phyloP scores from a whole-genome alignment of 2,888 invertebrate genomes.

The Malthinus flaveolus region DNA sequence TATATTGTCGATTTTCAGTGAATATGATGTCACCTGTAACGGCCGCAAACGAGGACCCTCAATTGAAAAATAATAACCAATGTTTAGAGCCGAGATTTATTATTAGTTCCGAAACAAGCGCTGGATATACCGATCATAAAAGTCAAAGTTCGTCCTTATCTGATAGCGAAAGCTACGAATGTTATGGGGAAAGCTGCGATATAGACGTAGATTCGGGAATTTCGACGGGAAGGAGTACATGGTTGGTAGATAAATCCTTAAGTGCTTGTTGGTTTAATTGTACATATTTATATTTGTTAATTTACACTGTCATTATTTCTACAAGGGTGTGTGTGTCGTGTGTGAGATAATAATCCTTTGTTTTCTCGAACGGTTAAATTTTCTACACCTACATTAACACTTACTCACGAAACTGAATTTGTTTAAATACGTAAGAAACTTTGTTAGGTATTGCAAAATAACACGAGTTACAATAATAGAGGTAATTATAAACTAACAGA shows the following conservation, averaged over 20 bases:
- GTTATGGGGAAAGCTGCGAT: constrained; percentile 67
- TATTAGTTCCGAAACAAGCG: constrained; percentile 56
- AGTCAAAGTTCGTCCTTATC: constrained; percentile 65
- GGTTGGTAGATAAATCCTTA: constrained; percentile 28
- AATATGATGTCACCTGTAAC: constrained; percentile 44
- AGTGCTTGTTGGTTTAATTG: not conserved
- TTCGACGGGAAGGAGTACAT: constrained; percentile 38
- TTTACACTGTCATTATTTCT: too few species aligned
- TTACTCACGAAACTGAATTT: too few species aligned
- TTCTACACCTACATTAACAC: too few species aligned
- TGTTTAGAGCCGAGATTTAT: constrained; percentile 49
- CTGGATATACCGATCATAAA: constrained; percentile 50
- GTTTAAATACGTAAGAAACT: too few species aligned
- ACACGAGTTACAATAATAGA: too few species aligned
- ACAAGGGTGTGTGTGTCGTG: too few species aligned
- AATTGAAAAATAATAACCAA: constrained; percentile 42
- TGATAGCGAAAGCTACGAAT: constrained; percentile 81
- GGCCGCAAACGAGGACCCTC: constrained; percentile 32
- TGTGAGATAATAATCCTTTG: too few species aligned
- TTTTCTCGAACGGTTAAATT: too few species aligned
- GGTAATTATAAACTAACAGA: too few species aligned
- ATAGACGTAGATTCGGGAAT: constrained; percentile 55
- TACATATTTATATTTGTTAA: too few species aligned
- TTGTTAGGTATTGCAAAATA: too few species aligned
- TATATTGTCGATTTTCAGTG: constrained; percentile 30